A percentile compares a stretch with the other conserved stretches of the same genome.
phyloP scores from a whole-genome alignment of 2,797 vertebrate species.

The Todus mexicanus region DNA sequence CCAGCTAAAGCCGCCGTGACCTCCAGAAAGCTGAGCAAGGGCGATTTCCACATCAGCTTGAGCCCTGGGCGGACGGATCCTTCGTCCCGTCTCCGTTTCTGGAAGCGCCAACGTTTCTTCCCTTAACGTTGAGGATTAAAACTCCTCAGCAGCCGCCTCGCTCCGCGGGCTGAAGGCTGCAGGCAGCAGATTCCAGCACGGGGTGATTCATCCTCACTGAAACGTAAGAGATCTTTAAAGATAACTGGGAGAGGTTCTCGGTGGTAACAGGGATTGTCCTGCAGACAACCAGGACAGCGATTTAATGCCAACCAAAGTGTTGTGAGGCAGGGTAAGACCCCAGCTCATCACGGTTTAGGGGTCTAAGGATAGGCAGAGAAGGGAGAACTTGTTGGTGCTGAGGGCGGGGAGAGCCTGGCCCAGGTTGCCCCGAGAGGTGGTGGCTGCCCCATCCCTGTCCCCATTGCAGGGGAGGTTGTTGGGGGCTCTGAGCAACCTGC shows the following conservation, averaged over 20 bases:
- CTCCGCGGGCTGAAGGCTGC: not conserved
- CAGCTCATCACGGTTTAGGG: rapidly evolving
- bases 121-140: rapidly evolving
- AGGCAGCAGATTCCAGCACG: not conserved
- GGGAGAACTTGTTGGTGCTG: too few species aligned
- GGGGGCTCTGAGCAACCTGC: too few species aligned
- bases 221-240: not conserved
- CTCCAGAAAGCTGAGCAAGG: not conserved
- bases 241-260: not conserved
- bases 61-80: not conserved
- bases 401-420: too few species aligned
- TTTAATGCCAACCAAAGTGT: not conserved
- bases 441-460: too few species aligned
- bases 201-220: not conserved
- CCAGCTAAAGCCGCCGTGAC: rapidly evolving
- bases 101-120: not conserved
- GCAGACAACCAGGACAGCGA: not conserved
- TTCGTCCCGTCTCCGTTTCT: not conserved
- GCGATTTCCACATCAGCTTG: too few species aligned
- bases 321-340: not conserved
- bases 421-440: too few species aligned
- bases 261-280: not conserved
- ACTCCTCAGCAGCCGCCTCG: not conserved
- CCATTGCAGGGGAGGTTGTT: too few species aligned
- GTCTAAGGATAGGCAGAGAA: not conserved